Evolutionary conservation across 1,140 invertebrate genomes (phyloP).

Genomic region (Bemisia tabaci): DNA sequence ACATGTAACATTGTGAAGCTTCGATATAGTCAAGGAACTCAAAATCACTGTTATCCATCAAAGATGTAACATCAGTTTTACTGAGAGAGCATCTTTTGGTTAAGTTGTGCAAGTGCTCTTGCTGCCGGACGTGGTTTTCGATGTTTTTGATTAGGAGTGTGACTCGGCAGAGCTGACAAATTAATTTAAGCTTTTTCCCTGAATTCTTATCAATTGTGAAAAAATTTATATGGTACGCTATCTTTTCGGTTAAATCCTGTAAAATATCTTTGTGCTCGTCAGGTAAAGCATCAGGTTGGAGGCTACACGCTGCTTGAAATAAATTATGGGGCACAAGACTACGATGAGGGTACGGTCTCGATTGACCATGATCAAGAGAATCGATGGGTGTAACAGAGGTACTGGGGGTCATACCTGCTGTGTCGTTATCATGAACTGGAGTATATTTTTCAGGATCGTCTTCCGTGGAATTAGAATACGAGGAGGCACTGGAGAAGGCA

Average conservation of each 20-base stretch:
- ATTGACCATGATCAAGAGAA: too few relatives aligned
- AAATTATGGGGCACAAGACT: too few relatives aligned
- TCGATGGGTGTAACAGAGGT: too few relatives aligned
- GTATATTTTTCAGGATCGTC: too few relatives aligned
- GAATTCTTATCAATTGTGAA: not conserved
- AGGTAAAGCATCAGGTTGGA: too few relatives aligned
- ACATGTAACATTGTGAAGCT: not conserved
- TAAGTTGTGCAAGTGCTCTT: not conserved
- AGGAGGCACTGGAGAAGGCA: too few relatives aligned
- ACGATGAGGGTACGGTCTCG: too few relatives aligned
- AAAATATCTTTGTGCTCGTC: not conserved
- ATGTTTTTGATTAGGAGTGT: not conserved
- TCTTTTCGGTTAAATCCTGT: not conserved
- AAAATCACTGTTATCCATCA: not conserved
- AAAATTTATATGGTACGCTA: not conserved
- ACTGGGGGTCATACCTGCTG: too few relatives aligned
- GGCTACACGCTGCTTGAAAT: too few relatives aligned
- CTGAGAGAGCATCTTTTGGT: not conserved
- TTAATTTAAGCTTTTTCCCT: not conserved
- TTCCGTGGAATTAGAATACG: too few relatives aligned
- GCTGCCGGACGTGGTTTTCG: not conserved
- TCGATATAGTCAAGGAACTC: not conserved
- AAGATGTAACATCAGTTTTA: not conserved
- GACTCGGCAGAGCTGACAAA: not conserved
- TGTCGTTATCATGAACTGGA: too few relatives aligned